Evolutionary conservation across 35 echinoderm and acorn worm species (phyloP).

Genomic region (Heliocidaris erythrogramma): DNA sequence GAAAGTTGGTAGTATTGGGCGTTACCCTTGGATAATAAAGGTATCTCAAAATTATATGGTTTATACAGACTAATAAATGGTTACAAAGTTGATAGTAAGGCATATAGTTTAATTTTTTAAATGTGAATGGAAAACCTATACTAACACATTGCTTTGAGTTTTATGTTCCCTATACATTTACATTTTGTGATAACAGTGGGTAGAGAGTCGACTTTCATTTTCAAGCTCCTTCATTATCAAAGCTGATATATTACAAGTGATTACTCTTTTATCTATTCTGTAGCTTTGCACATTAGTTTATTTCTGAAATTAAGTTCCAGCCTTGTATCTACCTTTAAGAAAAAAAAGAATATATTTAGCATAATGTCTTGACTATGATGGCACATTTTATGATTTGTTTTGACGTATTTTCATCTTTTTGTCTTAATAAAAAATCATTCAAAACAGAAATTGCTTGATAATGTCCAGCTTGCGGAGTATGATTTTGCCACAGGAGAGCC

Average conservation of each 20-base stretch:
- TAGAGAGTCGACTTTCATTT: too few species aligned
- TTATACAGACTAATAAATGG: too few species aligned
- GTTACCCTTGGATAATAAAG: slow-evolving; percentile 71
- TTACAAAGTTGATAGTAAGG: too few species aligned
- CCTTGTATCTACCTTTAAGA: background rate
- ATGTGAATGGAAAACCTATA: background rate
- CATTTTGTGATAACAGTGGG: too few species aligned
- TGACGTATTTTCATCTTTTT: background rate
- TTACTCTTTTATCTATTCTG: background rate
- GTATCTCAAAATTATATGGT: slow-evolving; percentile 34
- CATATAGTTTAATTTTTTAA: background rate
- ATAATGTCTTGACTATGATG: background rate
- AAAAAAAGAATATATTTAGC: background rate
- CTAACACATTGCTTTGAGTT: background rate
- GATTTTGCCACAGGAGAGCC: slow-evolving; percentile 81
- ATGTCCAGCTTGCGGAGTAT: slow-evolving; percentile 71
- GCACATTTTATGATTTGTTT: background rate
- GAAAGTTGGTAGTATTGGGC: slow-evolving; percentile 71
- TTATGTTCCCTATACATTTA: background rate
- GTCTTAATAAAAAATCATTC: background rate
- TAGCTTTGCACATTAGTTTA: background rate
- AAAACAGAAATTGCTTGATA: slow-evolving; percentile 48
- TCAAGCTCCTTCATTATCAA: too few species aligned
- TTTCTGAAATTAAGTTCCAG: background rate
- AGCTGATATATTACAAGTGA: background rate